Conservation (phyloP, 2,113 vertebrate genomes). For the Rhinolophus sinicus region DNA sequence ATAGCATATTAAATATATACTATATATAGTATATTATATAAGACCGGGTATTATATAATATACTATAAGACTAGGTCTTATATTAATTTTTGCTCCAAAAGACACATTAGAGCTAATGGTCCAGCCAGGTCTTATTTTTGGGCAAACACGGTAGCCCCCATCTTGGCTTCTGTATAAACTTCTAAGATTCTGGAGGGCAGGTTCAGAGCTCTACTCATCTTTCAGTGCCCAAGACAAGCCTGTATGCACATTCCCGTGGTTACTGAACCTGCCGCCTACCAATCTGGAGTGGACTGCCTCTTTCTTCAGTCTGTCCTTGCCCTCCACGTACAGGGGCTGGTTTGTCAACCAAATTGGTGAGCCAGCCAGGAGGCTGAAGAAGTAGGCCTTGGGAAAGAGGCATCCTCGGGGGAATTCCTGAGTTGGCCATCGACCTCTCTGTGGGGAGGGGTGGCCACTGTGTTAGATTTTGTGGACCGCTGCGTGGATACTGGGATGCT, state of each 20-base stretch:
- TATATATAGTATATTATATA: no score
- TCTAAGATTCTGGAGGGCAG: not conserved
- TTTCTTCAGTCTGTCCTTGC: not conserved
- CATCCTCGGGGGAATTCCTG: not conserved
- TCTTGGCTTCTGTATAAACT: not conserved
- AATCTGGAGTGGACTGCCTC: not conserved
- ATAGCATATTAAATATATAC: no score
- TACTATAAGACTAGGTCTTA: no score
- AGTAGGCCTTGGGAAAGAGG: not conserved
- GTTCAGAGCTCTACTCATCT: not conserved
- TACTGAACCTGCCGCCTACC: not conserved
- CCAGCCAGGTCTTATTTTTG: no score
- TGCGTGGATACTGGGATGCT: not conserved
- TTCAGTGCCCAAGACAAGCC: not conserved
- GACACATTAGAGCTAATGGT: no score
- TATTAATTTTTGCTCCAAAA: no score
- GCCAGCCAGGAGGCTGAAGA: not conserved
- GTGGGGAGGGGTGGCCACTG: not conserved
- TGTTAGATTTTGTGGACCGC: not conserved
- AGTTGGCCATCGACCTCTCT: not conserved
- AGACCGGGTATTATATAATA: no score
- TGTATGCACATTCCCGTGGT: not conserved
- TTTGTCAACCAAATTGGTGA: not conserved
- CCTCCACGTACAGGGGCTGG: not conserved
- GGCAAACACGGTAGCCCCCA: not conserved